Evolutionary conservation across 2,888 invertebrate species (phyloP).

Genomic region (Acronicta alni): DNA sequence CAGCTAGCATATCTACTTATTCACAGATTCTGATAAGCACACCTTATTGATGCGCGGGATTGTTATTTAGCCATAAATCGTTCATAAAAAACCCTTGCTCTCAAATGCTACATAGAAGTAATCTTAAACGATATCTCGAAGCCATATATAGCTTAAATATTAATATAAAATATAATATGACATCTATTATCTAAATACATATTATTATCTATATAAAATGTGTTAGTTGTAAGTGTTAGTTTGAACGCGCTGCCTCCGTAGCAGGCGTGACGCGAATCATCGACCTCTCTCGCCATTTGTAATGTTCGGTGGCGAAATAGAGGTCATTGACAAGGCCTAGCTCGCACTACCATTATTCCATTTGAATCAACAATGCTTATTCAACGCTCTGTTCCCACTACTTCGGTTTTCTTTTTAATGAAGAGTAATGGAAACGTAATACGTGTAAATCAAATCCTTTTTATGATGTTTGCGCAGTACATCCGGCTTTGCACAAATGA

Average conservation of each 20-base stretch:
- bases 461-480: conserved; percentile 43
- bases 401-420: conserved; percentile 49
- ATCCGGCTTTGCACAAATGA: conserved; percentile 56
- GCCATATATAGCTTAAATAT: too few relatives aligned
- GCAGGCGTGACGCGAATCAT: conserved; percentile 76
- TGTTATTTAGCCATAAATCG: too few relatives aligned
- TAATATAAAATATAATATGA: too few relatives aligned
- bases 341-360: conserved; percentile 73
- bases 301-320: conserved; percentile 83
- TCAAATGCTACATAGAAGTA: too few relatives aligned
- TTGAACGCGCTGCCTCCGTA: conserved; percentile 52
- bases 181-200: too few relatives aligned
- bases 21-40: too few relatives aligned
- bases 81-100: too few relatives aligned
- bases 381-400: conserved; percentile 54
- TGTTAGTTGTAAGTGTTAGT: conserved; percentile 44
- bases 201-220: conserved; percentile 11
- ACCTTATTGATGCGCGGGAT: too few relatives aligned
- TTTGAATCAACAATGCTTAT: conserved; percentile 66
- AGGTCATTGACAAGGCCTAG: conserved; percentile 88
- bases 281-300: conserved; percentile 78
- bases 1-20: too few relatives aligned
- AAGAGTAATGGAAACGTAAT: conserved; percentile 56
- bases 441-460: conserved; percentile 52
- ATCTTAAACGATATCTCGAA: too few relatives aligned